Conservation (phyloP, 1,140 invertebrate species). For the Drosophila pandora region DNA sequence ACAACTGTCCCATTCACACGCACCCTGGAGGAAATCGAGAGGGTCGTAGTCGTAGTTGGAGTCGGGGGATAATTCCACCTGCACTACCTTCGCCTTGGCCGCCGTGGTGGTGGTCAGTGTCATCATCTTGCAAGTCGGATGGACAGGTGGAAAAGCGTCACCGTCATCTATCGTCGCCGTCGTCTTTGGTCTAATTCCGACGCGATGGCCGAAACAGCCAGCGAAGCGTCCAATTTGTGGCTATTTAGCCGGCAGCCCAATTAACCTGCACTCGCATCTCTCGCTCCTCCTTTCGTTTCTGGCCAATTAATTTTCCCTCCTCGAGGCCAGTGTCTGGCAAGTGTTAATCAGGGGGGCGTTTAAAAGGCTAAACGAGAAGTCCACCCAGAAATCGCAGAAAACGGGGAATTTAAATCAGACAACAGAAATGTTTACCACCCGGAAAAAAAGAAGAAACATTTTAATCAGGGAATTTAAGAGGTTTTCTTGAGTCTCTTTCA, state of each 20-base stretch:
- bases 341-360: constrained; percentile 31
- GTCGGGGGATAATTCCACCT: constrained; percentile 56
- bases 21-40: constrained; percentile 35
- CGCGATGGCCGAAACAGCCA: constrained; percentile 15
- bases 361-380: not conserved
- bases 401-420: not conserved
- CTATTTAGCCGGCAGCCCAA: constrained; percentile 55
- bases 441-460: not conserved
- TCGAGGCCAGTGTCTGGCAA: not conserved
- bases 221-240: constrained; percentile 55
- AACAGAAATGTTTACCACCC: constrained; percentile 13
- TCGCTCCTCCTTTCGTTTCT: constrained; percentile 21
- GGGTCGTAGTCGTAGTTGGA: not conserved
- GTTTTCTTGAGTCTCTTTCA: too few species aligned
- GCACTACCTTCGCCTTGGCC: constrained; percentile 17
- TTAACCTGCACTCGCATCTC: constrained; percentile 52
- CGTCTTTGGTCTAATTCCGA: constrained; percentile 25
- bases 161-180: constrained; percentile 20
- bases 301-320: constrained; percentile 36
- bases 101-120: constrained; percentile 55
- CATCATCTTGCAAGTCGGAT: constrained; percentile 49
- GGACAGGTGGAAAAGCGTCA: constrained; percentile 68
- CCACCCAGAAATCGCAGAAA: constrained; percentile 12
- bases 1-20: constrained; percentile 68
- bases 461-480: not conserved